Evolutionary conservation across 2,797 vertebrate species (phyloP), one percentile per base, ranked within the genome.

Genomic region (Gymnoscopelus microlampas): DNA sequence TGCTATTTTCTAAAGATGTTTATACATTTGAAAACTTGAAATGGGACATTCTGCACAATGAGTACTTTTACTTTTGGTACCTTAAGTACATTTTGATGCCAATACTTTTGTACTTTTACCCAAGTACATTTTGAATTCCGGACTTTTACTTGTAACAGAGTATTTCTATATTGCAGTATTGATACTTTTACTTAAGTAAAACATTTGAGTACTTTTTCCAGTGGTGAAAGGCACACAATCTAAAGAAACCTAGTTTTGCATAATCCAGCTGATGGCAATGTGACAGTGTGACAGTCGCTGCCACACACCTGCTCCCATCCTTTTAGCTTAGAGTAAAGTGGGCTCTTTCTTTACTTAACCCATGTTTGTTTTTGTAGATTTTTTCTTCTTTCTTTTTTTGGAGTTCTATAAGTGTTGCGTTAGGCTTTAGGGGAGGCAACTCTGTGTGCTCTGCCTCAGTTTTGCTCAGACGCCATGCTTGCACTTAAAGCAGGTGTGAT

Each of bases 401-500:
- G 79, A 64, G 63, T 83, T 68, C 49, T 77, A 32, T 61, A 71
- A 82, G 76, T 44, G 68, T 64, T 63, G 64, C 61, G 14, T 79
- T 82, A 68, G 78, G 54, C 83, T 84, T 87, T 85, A 68, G 71
- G 83, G 58, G 68, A 71, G 70, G 74, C 78, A 77, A 77, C 77
- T 85, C 85, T 75, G 87, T 44, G 39, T 2, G 71, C 77, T 68
- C 48, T 60, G 63, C 79, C 80, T 72, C 67, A 81, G 77, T 82
- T 85, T 81, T 86, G 85, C 82, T 88, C 68, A 78, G 82, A 84
- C 81, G 80, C 64, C 77, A 62, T 60, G 83, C 86, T 19, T 84
- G 87, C 86, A 87, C 26, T 44, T 44, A 44, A 81, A 82, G 84
- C 89, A 90, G 89, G 87, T 92, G 89, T 92, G 85, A 93, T 88